Base-by-base conservation (phyloP, 2,113 vertebrate species). In the Ailurus styani region DNA sequence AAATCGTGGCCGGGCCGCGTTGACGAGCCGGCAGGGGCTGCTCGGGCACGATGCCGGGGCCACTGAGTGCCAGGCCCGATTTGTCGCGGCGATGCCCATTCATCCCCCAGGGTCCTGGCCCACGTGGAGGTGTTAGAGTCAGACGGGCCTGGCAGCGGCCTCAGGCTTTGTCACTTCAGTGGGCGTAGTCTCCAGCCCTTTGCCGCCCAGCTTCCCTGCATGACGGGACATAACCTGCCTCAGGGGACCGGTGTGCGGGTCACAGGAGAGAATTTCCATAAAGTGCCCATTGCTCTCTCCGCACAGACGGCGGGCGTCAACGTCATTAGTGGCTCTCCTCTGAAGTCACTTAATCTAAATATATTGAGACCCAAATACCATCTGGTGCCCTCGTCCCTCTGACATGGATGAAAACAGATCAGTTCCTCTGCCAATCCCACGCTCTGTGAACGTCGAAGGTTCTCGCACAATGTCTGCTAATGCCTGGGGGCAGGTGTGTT, bases 1-100 rank as follows among this genome's bases (percentile, higher is more conserved):
- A 7, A 29, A 29, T n/a, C 0, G 0, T 10, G n/a, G 45, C 14
- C 0, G 0, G 20, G 1, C 4, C 11, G 1, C 5, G 0, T 10
- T n/a, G 62, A 57, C 21, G 18, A 37, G 66, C n/a, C 60, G 20
- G 37, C 64, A 50, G 40, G 68, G 23, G 13, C 13, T 10, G 14
- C 70, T 37, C 45, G 7, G 72, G 70, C 66, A 12, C 0, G 27
- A 13, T 17, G 47, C 15, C 68, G 5, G 68, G 62, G 14, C 21
- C 13, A 4, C 54, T 25, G 31, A 7, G 0, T 0, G 10, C 86
- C 40, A 34, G 45, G 50, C n/a, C 18, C 52, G 4, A 27, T 64
- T 64, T 45, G 87, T 93, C 21, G 10, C 0, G 11, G 66, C 47
- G 83, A 78, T 1, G 73, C 11, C 15, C 34, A 2, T 68, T 93